Percentiles rank a stretch among this genome's conserved stretches.
Evolutionary conservation across 1,140 invertebrate species (phyloP).

Genomic region (Hydropsyche tenuis): DNA sequence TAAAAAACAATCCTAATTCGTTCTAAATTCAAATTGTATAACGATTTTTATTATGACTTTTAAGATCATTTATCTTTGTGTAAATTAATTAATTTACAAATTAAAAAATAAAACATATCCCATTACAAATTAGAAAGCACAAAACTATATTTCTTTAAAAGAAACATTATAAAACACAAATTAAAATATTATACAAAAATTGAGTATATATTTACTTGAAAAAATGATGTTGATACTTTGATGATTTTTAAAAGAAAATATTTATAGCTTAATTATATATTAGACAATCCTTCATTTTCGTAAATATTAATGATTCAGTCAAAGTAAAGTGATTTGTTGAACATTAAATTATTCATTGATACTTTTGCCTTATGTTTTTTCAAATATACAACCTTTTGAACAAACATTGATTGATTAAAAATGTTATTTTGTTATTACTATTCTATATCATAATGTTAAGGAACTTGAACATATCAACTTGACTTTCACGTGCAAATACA

Average conservation of each 20-base stretch:
- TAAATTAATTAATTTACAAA: no score
- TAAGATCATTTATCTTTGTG: background rate
- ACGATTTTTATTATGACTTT: background rate
- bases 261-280: slow-evolving; percentile 12
- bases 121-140: no score
- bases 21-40: no score
- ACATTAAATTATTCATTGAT: no score
- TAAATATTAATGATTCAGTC: slow-evolving; percentile 1
- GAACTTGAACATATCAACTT: slow-evolving; percentile 30
- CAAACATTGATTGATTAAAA: background rate
- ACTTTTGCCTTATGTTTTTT: no score
- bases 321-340: no score
- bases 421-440: slow-evolving; percentile 19
- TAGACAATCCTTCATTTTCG: slow-evolving; percentile 9
- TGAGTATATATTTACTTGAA: no score
- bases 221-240: background rate
- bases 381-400: background rate
- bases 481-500: slow-evolving; percentile 26
- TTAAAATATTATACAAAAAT: no score
- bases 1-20: no score
- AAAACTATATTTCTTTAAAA: no score
- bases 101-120: no score
- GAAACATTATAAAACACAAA: no score
- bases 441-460: slow-evolving; percentile 17
- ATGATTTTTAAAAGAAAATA: background rate